Evolutionary conservation across 2,888 invertebrate species (phyloP), one percentile per base, ranked within the genome.

Genomic region (Allygus modestus): DNA sequence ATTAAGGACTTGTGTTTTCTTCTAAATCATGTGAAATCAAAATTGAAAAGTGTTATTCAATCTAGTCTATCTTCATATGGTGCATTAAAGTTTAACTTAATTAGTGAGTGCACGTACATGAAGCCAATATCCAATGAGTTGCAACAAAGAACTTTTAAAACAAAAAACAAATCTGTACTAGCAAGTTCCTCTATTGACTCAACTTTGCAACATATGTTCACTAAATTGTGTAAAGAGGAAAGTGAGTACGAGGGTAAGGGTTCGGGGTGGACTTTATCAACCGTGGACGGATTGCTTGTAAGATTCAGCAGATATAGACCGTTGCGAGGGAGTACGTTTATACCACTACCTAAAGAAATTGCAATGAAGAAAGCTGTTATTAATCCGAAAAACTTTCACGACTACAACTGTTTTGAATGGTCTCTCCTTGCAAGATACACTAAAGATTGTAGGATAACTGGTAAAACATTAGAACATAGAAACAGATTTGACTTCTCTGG

Each of bases 351-450:
- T 9, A 41, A n/a, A 9, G 41, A n/a, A 77, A 77, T 77, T 43
- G 5, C 20, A 4, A 77, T 20, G 15, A 77, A 77, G 37, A 41
- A 77, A 28, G 77, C 37, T 41, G 26, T 77, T 43, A 77, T 77
- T 17, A 77, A 77, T 77, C 46, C 43, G n/a, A n/a, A 43, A 41
- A 41, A 41, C 9, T 37, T 37, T 37, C 4, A 37, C 9, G 41
- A 77, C 9, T 9, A 79, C 26, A 79, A 79, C n/a, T 79, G 79
- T 26, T 79, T 79, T 31, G 28, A 51, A 54, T 79, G 79, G 79
- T 26, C 79, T 23, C 31, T 79, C n/a, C 79, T 79, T 12, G n/a
- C 51, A 51, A 43, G 46, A 26, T 43, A 26, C 23, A 79, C 79
- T n/a, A 51, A 54, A 46, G 17, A 79, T n/a, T 51, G 17, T 23